Conservation (phyloP, 2,797 vertebrate species). For the Selene dorsalis region DNA sequence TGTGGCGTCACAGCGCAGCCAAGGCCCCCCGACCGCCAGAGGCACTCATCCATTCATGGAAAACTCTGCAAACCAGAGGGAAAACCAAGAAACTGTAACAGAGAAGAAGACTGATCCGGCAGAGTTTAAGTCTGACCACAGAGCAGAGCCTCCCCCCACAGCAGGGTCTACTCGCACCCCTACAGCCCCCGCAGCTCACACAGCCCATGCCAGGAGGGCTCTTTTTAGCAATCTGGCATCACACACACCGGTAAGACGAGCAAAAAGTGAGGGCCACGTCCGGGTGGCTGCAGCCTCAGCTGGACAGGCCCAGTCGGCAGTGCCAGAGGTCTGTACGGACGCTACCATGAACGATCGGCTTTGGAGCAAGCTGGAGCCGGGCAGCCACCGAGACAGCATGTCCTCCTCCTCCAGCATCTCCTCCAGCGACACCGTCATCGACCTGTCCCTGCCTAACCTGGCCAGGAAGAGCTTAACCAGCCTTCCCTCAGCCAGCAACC, state of each 20-base stretch:
- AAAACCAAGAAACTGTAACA: conserved; percentile 9
- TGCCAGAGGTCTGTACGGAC: conserved; percentile 87
- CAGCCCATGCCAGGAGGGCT: conserved; percentile 52
- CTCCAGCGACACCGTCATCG: conserved; percentile 94
- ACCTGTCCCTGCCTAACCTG: conserved; percentile 90
- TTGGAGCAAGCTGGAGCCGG: conserved; percentile 91
- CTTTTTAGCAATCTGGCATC: conserved; percentile 64
- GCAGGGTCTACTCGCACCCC: conserved; percentile 15
- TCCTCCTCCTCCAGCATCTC: conserved; percentile 97
- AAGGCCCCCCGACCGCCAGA: conserved; percentile 26
- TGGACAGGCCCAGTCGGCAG: conserved; percentile 72
- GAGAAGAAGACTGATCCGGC: conserved; percentile 16
- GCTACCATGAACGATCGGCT: conserved; percentile 89
- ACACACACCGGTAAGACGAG: conserved; percentile 76
- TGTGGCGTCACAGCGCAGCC: conserved; percentile 18
- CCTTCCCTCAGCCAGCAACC: conserved; percentile 69
- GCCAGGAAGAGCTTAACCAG: conserved; percentile 86
- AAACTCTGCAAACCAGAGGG: conserved; percentile 20
- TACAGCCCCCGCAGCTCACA: conserved; percentile 34
- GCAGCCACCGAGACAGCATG: conserved; percentile 89
- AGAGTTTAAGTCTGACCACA: conserved; percentile 32
- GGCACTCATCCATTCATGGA: conserved; percentile 27
- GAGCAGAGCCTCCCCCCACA: conserved; percentile 18
- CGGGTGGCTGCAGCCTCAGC: conserved; percentile 19
- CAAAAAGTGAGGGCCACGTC: conserved; percentile 85